Conservation (phyloP, 2,113 vertebrate genomes). For the Panthera tigris region DNA sequence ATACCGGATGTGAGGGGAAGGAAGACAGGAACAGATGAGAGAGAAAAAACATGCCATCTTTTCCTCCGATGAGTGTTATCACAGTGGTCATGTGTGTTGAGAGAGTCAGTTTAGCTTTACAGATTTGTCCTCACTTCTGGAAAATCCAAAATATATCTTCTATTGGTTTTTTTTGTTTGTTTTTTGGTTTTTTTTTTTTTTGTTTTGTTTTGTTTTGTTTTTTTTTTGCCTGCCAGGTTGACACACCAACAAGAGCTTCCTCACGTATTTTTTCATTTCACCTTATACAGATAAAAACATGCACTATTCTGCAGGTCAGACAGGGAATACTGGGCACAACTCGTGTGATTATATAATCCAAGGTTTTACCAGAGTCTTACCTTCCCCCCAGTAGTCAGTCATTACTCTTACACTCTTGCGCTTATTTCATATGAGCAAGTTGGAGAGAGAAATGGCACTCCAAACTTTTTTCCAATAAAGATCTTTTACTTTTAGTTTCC, state of each 20-base stretch:
- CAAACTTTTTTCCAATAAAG: not conserved
- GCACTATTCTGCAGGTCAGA: not conserved
- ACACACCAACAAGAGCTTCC: not conserved
- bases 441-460: not conserved
- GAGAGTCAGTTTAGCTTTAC: not conserved
- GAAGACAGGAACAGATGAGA: conserved; percentile 1
- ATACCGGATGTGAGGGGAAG: conserved; percentile 14
- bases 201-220: not conserved
- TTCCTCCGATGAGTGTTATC: not conserved
- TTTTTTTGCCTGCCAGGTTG: not conserved
- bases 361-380: not conserved
- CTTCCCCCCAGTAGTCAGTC: fast-evolving
- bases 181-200: not conserved
- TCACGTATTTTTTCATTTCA: not conserved
- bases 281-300: not conserved
- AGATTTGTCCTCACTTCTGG: not conserved
- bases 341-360: not conserved
- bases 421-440: not conserved
- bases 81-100: not conserved
- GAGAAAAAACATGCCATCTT: not conserved
- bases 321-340: not conserved
- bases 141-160: conserved; percentile 16
- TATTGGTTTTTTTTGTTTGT: not conserved
- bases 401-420: not conserved
- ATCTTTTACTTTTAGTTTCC: not conserved